Evolutionary conservation across 2,113 vertebrate species (phyloP).

Genomic region (Oryzias javanicus): DNA sequence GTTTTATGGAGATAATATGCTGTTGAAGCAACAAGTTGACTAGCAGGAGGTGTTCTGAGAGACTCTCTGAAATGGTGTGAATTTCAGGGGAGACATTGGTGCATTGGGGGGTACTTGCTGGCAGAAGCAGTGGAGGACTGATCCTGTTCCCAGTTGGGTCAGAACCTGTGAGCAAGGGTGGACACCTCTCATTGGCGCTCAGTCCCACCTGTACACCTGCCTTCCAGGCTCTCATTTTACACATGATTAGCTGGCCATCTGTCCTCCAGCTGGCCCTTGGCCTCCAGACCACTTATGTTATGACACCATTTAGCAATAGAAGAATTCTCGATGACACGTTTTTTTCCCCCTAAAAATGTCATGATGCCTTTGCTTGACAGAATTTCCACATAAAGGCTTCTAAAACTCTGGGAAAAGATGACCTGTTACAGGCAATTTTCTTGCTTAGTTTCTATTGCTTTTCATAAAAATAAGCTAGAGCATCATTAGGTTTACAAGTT

Average conservation of each 20-base stretch:
- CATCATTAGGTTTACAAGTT: neutral
- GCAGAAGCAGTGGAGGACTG: constrained; percentile 42
- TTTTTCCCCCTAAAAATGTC: constrained; percentile 28
- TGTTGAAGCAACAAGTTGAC: constrained; percentile 31
- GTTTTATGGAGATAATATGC: constrained; percentile 29
- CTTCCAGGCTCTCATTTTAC: constrained; percentile 79
- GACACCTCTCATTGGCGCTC: constrained; percentile 61
- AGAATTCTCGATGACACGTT: constrained; percentile 50
- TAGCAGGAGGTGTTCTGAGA: constrained; percentile 5
- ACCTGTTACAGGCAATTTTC: no score
- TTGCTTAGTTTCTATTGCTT: no score
- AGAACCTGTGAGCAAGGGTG: constrained; percentile 68
- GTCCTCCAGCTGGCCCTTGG: constrained; percentile 72
- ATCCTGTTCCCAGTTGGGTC: constrained; percentile 64
- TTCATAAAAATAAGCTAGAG: no score
- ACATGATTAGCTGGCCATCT: constrained; percentile 81
- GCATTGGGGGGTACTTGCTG: constrained; percentile 28
- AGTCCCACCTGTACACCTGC: constrained; percentile 52
- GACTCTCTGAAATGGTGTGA: constrained; percentile 32
- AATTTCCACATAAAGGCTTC: no score
- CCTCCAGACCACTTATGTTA: constrained; percentile 57
- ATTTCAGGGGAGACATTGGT: constrained; percentile 26
- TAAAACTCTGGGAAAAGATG: no score
- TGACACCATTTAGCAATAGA: constrained; percentile 66
- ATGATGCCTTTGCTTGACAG: neutral